phyloP scores from a whole-genome alignment of 1,140 invertebrate species.

The Eupeodes corollae region DNA sequence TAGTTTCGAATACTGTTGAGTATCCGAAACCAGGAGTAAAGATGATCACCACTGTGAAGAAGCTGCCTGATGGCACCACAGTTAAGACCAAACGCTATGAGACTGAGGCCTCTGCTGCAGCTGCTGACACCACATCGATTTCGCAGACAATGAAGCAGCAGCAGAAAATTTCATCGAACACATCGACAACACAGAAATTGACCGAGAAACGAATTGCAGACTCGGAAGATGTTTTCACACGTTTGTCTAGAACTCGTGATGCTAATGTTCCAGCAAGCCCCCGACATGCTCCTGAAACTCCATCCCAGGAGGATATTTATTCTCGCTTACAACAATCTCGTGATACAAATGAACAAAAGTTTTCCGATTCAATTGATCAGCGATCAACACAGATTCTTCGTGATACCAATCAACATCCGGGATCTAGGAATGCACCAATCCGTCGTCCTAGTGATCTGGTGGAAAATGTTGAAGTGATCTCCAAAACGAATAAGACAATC shows the following conservation, averaged over 20 bases:
- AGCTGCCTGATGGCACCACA: conserved; percentile 49
- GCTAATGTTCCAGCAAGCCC: not conserved
- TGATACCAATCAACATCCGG: no score
- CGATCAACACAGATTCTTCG: no score
- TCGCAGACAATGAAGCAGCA: conserved; percentile 4
- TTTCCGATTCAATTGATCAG: no score
- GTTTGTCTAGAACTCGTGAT: conserved; percentile 3
- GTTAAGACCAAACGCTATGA: conserved; percentile 52
- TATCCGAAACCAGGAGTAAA: conserved; percentile 51
- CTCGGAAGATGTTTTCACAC: conserved; percentile 3
- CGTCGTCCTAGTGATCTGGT: no score
- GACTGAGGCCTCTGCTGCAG: conserved; percentile 35
- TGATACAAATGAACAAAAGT: no score
- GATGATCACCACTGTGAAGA: conserved; percentile 49
- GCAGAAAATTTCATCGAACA: conserved; percentile 3
- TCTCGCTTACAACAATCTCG: no score
- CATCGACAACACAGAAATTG: conserved; percentile 9
- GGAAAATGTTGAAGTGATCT: not conserved
- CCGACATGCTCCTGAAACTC: not conserved
- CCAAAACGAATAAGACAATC: not conserved
- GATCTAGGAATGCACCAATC: no score
- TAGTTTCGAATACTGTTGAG: conserved; percentile 45
- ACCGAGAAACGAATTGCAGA: conserved; percentile 9
- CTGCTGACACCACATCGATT: conserved; percentile 1
- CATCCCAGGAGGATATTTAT: no score